Evolutionary conservation across 2,888 invertebrate species (phyloP).

Genomic region (Frankliniella intonsa): DNA sequence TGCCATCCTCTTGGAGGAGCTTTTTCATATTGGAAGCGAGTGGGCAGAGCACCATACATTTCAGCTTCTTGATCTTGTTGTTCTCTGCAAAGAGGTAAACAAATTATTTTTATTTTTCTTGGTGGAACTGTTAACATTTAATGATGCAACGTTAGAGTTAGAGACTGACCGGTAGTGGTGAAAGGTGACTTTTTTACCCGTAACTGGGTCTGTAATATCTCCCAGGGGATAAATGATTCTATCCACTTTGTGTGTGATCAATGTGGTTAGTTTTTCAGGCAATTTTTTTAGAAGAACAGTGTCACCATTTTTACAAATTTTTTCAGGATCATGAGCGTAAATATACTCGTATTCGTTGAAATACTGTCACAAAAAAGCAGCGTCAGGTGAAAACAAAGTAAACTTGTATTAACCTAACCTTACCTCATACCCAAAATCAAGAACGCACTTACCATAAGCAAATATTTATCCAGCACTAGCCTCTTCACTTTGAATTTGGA

Average conservation of each 20-base stretch:
- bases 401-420: slow-evolving; percentile 33
- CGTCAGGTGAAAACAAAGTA: not conserved
- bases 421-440: slow-evolving; percentile 28
- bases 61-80: slow-evolving; percentile 62
- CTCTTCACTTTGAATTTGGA: slow-evolving; percentile 71
- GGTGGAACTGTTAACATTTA: not conserved
- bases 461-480: slow-evolving; percentile 68
- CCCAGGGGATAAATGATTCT: slow-evolving; percentile 77
- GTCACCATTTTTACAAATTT: slow-evolving; percentile 75
- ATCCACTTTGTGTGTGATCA: slow-evolving; percentile 74
- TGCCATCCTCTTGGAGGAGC: slow-evolving; percentile 76
- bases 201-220: slow-evolving; percentile 80
- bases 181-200: slow-evolving; percentile 63
- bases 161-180: slow-evolving; percentile 42
- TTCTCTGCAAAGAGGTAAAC: slow-evolving; percentile 51
- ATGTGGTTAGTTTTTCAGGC: slow-evolving; percentile 64
- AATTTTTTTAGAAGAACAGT: slow-evolving; percentile 72
- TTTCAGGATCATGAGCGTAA: slow-evolving; percentile 74
- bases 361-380: slow-evolving; percentile 56
- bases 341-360: slow-evolving; percentile 67
- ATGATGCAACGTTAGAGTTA: not conserved
- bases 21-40: slow-evolving; percentile 68
- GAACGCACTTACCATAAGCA: slow-evolving; percentile 64
- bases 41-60: slow-evolving; percentile 63
- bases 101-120: not conserved